A percentile compares a stretch with the other conserved stretches of the same genome.
phyloP scores from a whole-genome alignment of 2,888 invertebrate genomes.

The Gibbula magus region DNA sequence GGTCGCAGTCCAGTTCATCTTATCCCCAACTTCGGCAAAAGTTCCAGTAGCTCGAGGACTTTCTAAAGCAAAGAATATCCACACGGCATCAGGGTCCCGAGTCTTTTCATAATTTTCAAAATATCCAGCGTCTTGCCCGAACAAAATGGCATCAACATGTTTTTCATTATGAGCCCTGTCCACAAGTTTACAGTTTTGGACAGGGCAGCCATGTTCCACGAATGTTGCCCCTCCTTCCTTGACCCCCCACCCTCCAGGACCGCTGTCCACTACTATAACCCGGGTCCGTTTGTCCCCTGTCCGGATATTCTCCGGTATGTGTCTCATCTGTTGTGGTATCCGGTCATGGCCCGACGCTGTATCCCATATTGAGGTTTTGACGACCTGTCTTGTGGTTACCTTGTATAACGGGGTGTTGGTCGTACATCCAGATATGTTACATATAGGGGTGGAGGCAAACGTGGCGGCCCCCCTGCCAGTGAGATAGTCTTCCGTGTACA shows the following conservation, averaged over 20 bases:
- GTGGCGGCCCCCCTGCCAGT: background rate
- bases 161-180: conserved; percentile 84
- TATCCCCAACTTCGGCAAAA: conserved; percentile 82
- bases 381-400: background rate
- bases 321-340: conserved; percentile 60
- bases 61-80: conserved; percentile 95
- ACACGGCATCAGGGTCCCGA: conserved; percentile 79
- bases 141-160: conserved; percentile 90
- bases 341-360: conserved; percentile 49
- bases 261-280: conserved; percentile 48
- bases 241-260: conserved; percentile 45
- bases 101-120: conserved; percentile 52
- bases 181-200: conserved; percentile 88
- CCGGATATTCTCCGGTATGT: conserved; percentile 39
- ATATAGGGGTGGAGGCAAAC: background rate
- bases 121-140: conserved; percentile 73
- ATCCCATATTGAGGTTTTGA: conserved; percentile 8
- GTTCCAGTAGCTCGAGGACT: conserved; percentile 96
- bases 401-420: too few relatives aligned
- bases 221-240: conserved; percentile 80
- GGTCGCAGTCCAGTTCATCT: conserved; percentile 97
- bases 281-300: conserved; percentile 34
- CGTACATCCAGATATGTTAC: background rate
- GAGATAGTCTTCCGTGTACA: background rate
- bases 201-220: conserved; percentile 86